These are phyloP conservation scores for Lordiphosa andalusiaca DNA, from an alignment of 2,888 invertebrate genomes.

Conservation along the genomic window DNA sequence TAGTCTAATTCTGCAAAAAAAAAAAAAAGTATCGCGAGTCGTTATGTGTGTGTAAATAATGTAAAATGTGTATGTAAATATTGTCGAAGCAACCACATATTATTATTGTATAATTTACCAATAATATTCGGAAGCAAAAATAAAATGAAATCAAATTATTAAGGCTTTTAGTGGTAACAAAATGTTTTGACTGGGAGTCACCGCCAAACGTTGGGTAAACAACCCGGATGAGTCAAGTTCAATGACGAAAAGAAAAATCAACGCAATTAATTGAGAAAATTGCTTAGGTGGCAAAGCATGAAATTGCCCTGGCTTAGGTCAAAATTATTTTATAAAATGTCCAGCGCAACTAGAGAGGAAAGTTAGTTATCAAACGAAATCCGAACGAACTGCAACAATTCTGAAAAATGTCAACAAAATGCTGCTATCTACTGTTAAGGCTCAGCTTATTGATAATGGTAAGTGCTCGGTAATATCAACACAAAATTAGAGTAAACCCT, in stretches of 20 bases:
- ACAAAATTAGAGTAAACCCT: too few species aligned
- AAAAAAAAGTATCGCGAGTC: slow-evolving; percentile 34
- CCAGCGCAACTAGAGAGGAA: not conserved
- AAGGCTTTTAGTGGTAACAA: slow-evolving; percentile 39
- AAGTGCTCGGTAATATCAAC: not conserved
- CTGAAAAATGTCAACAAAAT: not conserved
- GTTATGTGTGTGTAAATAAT: slow-evolving; percentile 63
- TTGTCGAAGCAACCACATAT: slow-evolving; percentile 39
- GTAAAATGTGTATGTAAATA: slow-evolving; percentile 30
- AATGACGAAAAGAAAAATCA: slow-evolving; percentile 60
- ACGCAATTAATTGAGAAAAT: slow-evolving; percentile 21
- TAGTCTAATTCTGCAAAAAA: slow-evolving; percentile 61
- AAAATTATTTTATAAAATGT: slow-evolving; percentile 46
- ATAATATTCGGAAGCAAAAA: slow-evolving; percentile 48
- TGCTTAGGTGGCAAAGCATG: slow-evolving; percentile 52
- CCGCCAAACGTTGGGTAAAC: slow-evolving; percentile 49
- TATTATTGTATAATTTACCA: slow-evolving; percentile 66
- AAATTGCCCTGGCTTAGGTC: slow-evolving; percentile 46
- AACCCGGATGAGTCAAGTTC: slow-evolving; percentile 70
- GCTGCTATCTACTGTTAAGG: not conserved
- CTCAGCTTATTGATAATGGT: not conserved
- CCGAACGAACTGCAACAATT: not conserved
- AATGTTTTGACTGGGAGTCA: slow-evolving; percentile 48
- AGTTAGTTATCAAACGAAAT: slow-evolving; percentile 36
- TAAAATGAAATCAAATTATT: slow-evolving; percentile 45